Evolutionary conservation across 2,888 invertebrate genomes (phyloP), one percentile per base, ranked within the genome.

Genomic region (Scelioninae gen. 1): DNA sequence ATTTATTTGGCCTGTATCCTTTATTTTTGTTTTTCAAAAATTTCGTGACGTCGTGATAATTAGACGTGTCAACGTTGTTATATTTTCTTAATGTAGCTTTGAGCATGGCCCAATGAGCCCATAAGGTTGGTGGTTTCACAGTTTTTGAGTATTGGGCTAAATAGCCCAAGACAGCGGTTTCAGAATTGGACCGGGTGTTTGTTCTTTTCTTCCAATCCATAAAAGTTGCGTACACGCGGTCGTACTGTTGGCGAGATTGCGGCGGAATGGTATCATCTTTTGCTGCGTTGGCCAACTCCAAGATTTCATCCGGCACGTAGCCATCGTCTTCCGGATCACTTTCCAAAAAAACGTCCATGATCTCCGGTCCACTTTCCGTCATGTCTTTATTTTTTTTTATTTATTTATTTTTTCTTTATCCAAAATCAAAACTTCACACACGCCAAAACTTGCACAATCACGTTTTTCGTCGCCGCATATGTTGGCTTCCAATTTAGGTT

Each of bases 41-140:
- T 53, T 40, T 51, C 29, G 66, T 66, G n/a, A 66, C 53, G 13
- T 15, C 4, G 7, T 56, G 55, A 56, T 56, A 32, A 34, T 32
- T 56, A 13, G 55, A 15, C 13, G 55, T 56, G 15, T 56, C 34
- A 11, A 56, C 34, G 34, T 56, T 34, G 10, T 56, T 34, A 15
- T 56, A 56, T 13, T 1, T 34, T 34, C 11, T 34, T 15, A 56
- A 34, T 13, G 34, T 56, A 13, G 55, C 55, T 34, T 56, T 56
- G 32, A 53, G 13, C 66, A 66, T 66, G 1, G 66, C 66, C 66
- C 66, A 66, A n/a, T 66, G 51, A n/a, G 66, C 53, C 66, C 53
- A 66, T 23, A 66, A 38, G 9, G 66, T 66, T 53, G 66, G 15
- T 15, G 66, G 66, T 23, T 55, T 34, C 47, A 68, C 68, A 32